These are phyloP conservation scores for Notothenia coriiceps DNA, from an alignment of 2,113 vertebrate genomes.

Conservation along the genomic window DNA sequence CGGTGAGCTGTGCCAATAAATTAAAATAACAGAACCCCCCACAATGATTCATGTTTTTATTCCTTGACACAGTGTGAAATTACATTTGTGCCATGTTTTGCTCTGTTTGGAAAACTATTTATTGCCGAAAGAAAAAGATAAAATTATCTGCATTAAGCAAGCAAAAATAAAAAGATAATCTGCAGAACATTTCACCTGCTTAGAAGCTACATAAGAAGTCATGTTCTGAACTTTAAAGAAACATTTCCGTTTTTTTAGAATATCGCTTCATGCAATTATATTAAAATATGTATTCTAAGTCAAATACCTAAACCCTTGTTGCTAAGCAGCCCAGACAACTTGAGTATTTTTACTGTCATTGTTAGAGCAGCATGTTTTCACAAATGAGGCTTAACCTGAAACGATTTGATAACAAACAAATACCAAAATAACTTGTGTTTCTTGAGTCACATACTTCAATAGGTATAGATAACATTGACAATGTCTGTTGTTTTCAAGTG, in stretches of 20 bases:
- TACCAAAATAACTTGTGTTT: too few relatives aligned
- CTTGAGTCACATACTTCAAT: background rate
- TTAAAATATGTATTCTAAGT: background rate
- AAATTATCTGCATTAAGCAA: background rate
- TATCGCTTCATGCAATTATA: background rate
- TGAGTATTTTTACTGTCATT: too few relatives aligned
- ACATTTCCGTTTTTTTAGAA: background rate
- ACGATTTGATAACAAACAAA: too few relatives aligned
- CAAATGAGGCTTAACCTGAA: too few relatives aligned
- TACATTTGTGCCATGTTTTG: background rate
- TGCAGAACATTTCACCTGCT: background rate
- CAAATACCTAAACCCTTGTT: background rate
- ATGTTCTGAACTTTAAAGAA: background rate
- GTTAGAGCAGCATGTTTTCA: too few relatives aligned
- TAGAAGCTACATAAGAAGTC: background rate
- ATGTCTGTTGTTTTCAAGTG: background rate
- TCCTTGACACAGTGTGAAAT: background rate
- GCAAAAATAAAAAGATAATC: background rate
- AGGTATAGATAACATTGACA: background rate
- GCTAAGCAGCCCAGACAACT: too few relatives aligned
- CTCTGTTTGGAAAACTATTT: background rate
- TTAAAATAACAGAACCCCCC: background rate
- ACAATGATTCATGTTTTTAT: slow-evolving; percentile 1
- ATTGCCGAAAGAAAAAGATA: background rate
- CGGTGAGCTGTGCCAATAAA: background rate